A percentile compares a stretch with the other conserved stretches of the same genome.
Conservation (phyloP, 2,113 vertebrate genomes). For the Equus przewalskii region DNA sequence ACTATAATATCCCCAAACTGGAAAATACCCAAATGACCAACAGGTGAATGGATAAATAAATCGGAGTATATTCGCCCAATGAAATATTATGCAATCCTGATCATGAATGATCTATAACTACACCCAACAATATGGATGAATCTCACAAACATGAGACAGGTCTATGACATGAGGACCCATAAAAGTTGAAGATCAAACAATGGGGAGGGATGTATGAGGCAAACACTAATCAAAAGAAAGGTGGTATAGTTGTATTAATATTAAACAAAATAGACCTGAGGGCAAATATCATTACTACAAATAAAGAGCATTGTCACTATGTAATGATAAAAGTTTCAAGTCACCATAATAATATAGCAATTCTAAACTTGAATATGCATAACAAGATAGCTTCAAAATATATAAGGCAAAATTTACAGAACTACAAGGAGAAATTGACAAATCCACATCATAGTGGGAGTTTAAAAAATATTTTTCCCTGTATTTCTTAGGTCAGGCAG, state of each 20-base stretch:
- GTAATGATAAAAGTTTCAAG: background rate
- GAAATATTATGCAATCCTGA: background rate
- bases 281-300: background rate
- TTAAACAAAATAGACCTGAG: background rate
- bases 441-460: background rate
- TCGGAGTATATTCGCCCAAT: background rate
- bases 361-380: conserved; percentile 9
- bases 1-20: background rate
- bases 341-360: background rate
- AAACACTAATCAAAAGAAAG: background rate
- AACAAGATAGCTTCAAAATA: background rate
- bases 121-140: background rate
- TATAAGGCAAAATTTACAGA: background rate
- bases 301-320: background rate
- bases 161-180: background rate
- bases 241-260: background rate
- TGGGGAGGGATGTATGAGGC: background rate
- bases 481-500: background rate
- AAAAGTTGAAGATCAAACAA: background rate
- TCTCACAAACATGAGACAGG: background rate
- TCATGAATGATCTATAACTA: background rate
- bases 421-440: background rate
- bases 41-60: background rate
- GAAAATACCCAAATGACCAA: conserved; percentile 10
- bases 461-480: background rate